Conservation (phyloP, 2,888 invertebrate species). For the Vannuccia rotundouncinata region DNA sequence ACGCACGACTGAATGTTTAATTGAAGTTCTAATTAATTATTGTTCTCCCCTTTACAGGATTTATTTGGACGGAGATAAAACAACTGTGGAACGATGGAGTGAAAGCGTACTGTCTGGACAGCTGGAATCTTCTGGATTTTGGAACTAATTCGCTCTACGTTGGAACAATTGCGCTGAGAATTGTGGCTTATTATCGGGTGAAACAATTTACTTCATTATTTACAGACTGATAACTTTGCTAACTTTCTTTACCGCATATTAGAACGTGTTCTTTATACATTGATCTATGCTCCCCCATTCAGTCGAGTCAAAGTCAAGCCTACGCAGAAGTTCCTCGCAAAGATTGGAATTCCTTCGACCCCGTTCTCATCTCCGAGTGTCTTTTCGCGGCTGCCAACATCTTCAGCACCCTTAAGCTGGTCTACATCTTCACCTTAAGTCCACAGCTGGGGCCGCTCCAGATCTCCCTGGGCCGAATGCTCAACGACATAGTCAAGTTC, state of each 20-base stretch:
- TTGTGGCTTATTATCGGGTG: conserved; percentile 90
- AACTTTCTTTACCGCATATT: too few species aligned
- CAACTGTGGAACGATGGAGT: conserved; percentile 95
- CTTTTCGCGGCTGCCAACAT: conserved; percentile 97
- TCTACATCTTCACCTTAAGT: conserved; percentile 84
- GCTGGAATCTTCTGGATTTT: conserved; percentile 99
- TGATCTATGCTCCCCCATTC: too few species aligned
- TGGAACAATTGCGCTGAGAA: conserved; percentile 84
- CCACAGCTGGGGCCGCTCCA: conserved; percentile 84
- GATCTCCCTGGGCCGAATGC: conserved; percentile 69
- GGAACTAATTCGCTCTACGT: conserved; percentile 95
- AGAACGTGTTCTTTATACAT: too few species aligned
- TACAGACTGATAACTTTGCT: background rate
- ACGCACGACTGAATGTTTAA: too few species aligned
- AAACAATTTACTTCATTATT: conserved; percentile 40
- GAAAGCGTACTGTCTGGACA: conserved; percentile 90
- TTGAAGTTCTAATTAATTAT: background rate
- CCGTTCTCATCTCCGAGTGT: conserved; percentile 71
- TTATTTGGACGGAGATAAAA: conserved; percentile 98
- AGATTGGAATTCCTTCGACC: conserved; percentile 96
- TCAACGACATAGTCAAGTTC: conserved; percentile 78
- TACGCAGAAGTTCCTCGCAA: conserved; percentile 60
- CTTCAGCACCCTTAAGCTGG: conserved; percentile 79
- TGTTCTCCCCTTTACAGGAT: conserved; percentile 62
- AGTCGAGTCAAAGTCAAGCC: too few species aligned